Evolutionary conservation across 2,888 invertebrate species (phyloP).

Genomic region (Amblyteles armatorius): DNA sequence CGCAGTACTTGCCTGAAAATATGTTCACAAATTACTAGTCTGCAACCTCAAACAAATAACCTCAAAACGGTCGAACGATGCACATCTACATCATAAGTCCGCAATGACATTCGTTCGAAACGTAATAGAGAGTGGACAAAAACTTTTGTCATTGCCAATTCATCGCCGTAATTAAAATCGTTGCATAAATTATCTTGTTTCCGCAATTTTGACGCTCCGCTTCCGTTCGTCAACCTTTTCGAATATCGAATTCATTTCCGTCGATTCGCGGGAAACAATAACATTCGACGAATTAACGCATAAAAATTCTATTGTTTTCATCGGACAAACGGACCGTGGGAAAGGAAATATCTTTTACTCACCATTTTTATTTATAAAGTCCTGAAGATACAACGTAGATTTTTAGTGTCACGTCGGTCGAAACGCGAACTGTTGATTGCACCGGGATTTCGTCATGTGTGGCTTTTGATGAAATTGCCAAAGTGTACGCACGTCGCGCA

Average conservation of each 20-base stretch:
- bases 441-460: conserved; percentile 44
- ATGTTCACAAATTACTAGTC: background rate
- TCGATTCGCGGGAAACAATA: conserved; percentile 20
- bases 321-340: background rate
- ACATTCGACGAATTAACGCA: background rate
- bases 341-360: background rate
- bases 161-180: background rate
- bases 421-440: conserved; percentile 20
- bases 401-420: conserved; percentile 14
- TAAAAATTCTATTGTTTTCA: background rate
- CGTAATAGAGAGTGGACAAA: background rate
- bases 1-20: conserved; percentile 89
- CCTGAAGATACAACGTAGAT: conserved; percentile 23
- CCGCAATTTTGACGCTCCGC: conserved; percentile 11
- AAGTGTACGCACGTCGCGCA: background rate
- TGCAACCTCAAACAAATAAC: conserved; percentile 32
- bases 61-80: conserved; percentile 35
- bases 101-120: background rate
- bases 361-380: conserved; percentile 38
- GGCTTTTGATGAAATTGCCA: background rate
- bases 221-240: background rate
- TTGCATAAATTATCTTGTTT: background rate
- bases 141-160: background rate
- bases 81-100: background rate
- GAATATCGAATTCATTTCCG: background rate